Evolutionary conservation across 2,113 vertebrate species (phyloP).

Genomic region (Platichthys stellatus): DNA sequence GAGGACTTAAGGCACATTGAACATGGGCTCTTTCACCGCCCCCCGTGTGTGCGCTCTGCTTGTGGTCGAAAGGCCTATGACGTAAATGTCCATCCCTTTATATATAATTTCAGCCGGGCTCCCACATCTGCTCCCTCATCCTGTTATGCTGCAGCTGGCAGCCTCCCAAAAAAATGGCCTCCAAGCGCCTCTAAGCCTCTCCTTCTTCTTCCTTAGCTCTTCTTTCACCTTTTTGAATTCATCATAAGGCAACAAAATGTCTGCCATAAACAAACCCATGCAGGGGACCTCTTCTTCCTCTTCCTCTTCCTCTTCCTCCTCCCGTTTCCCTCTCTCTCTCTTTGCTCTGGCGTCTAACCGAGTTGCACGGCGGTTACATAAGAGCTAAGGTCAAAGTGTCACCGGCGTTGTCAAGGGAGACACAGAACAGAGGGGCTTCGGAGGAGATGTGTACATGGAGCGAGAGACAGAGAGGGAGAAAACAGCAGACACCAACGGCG

Average conservation of each 20-base stretch:
- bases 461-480: slow-evolving; percentile 26
- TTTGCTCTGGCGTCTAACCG: slow-evolving; percentile 3
- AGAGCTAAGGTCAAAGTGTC: slow-evolving; percentile 77
- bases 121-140: slow-evolving; percentile 57
- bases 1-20: not conserved
- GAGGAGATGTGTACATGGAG: slow-evolving; percentile 46
- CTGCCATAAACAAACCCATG: slow-evolving; percentile 51
- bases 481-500: slow-evolving; percentile 11
- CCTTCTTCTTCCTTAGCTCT: slow-evolving; percentile 30
- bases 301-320: not conserved
- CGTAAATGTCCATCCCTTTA: slow-evolving; percentile 52
- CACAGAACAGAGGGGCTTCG: slow-evolving; percentile 65
- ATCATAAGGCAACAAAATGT: slow-evolving; percentile 73
- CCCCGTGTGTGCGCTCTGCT: not conserved
- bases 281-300: slow-evolving; percentile 9
- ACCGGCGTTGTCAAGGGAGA: slow-evolving; percentile 76
- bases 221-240: slow-evolving; percentile 51
- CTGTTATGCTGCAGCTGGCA: slow-evolving; percentile 65
- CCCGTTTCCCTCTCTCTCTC: not conserved
- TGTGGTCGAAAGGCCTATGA: slow-evolving; percentile 35
- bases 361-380: slow-evolving; percentile 66
- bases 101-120: slow-evolving; percentile 31
- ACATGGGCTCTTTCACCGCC: not conserved
- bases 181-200: slow-evolving; percentile 16
- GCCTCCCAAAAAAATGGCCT: slow-evolving; percentile 31